These are phyloP conservation scores for Andrena marginata DNA, from an alignment of 2,888 invertebrate species.

Conservation along the genomic window DNA sequence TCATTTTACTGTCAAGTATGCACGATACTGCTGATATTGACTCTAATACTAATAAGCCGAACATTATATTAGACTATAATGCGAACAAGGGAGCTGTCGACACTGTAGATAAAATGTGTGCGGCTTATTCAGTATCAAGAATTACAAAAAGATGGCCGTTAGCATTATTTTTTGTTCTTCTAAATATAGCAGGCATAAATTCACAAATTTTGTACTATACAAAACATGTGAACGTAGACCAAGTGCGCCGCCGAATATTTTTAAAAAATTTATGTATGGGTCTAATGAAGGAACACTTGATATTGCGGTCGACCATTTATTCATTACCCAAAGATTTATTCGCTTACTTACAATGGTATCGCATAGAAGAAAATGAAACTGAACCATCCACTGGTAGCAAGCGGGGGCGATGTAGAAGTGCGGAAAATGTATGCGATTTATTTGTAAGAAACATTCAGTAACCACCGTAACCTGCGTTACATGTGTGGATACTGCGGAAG, in stretches of 20 bases:
- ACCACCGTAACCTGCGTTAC: not conserved
- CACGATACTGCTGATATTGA: no score
- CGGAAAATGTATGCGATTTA: not conserved
- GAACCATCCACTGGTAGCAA: not conserved
- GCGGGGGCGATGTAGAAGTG: conserved; percentile 1
- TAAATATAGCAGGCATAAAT: conserved; percentile 1
- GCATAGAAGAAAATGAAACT: not conserved
- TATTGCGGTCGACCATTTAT: not conserved
- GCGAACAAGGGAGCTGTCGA: no score
- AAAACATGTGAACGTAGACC: not conserved
- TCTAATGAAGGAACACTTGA: not conserved
- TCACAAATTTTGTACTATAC: not conserved
- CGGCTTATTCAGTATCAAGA: no score
- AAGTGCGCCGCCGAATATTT: not conserved
- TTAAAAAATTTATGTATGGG: not conserved
- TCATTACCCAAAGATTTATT: not conserved
- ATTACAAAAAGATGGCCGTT: no score
- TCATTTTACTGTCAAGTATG: no score
- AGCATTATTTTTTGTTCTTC: not conserved
- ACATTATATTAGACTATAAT: no score
- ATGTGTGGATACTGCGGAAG: not conserved
- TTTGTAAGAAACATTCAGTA: conserved; percentile 1
- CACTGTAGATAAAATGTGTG: no score
- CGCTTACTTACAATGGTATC: not conserved
- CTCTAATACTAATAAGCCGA: no score